phyloP scores from a whole-genome alignment of 2,888 invertebrate species.

The Nineta flava region DNA sequence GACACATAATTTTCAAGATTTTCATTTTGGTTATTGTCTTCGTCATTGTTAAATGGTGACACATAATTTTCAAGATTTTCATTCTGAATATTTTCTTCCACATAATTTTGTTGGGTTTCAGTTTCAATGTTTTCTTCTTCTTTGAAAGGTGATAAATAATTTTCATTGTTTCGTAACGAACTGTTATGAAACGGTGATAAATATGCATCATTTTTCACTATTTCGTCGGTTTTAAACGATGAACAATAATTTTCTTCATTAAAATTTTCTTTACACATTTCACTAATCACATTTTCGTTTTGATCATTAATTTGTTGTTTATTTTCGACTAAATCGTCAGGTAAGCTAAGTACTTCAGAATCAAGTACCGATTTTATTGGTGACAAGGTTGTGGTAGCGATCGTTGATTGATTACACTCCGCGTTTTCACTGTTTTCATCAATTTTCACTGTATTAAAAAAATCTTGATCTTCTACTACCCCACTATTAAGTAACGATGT shows the following conservation, averaged over 20 bases:
- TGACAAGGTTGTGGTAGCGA: conserved; percentile 2
- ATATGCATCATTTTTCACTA: too few species aligned
- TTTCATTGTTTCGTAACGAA: too few species aligned
- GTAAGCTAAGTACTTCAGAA: too few species aligned
- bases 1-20: neutral
- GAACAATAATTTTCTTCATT: too few species aligned
- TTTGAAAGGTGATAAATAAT: too few species aligned
- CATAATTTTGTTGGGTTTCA: too few species aligned
- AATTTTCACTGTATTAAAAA: neutral
- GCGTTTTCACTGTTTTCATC: neutral
- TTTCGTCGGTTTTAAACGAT: too few species aligned
- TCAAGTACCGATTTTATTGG: neutral
- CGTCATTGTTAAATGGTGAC: neutral
- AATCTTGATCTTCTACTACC: neutral
- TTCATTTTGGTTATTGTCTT: neutral
- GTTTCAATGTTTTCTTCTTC: too few species aligned
- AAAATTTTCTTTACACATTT: too few species aligned
- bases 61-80: neutral
- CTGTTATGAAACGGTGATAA: too few species aligned
- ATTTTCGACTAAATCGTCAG: neutral
- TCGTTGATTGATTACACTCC: neutral
- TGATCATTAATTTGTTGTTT: neutral
- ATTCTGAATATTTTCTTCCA: too few species aligned
- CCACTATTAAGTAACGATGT: too few species aligned
- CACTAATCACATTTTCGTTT: neutral